Base-by-base conservation (phyloP, 2,113 vertebrate species). In the Vimba vimba region DNA sequence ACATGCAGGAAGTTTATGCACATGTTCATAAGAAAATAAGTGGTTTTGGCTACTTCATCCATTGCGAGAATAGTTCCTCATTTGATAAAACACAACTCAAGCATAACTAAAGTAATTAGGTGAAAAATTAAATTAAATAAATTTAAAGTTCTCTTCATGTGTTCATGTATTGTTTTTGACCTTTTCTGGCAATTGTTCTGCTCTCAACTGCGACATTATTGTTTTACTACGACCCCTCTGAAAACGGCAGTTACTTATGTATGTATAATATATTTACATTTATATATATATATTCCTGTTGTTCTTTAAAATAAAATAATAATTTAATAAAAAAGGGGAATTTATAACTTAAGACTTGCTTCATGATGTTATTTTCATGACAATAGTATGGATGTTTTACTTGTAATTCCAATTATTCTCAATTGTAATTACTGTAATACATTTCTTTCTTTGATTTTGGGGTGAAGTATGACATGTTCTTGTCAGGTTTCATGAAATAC, bases 41-140 rank as follows among this genome's bases (percentile, higher is more conserved):
- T 52, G 60, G 43, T 39, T 87, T 87, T 79, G 47, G 62, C 10
- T 47, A 10, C 55, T 59, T 59, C 39, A 60, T 36, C 39, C 59
- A 36, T 43, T 36, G 57, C 25, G 39, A 52, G 1, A 27, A 43
- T 13, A 73, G 21, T 43, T 33, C 13, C 27, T 43, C 9, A 21
- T 30, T 52, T 12, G 4, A 79, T 57, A 57, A 57, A 57, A 57
- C 55, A 57, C 19, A 17, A 45, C 6, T 12, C 74, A 21, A 52
- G 12, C 25, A 82, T 45, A 57, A 62, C 17, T 68, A 33, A 68
- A 68, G 64, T 33, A 68, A 15, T 33, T 7, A 69, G 66, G 17
- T 21, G 66, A 36, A 13, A 64, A 13, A 13, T 7, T 3, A 15
- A 12, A 43, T 30, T 2, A 30, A 13, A 62, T 2, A 30, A 13